Evolutionary conservation across 1,140 invertebrate genomes (phyloP), one percentile per base, ranked within the genome.

Genomic region (Cotesia glomerata): DNA sequence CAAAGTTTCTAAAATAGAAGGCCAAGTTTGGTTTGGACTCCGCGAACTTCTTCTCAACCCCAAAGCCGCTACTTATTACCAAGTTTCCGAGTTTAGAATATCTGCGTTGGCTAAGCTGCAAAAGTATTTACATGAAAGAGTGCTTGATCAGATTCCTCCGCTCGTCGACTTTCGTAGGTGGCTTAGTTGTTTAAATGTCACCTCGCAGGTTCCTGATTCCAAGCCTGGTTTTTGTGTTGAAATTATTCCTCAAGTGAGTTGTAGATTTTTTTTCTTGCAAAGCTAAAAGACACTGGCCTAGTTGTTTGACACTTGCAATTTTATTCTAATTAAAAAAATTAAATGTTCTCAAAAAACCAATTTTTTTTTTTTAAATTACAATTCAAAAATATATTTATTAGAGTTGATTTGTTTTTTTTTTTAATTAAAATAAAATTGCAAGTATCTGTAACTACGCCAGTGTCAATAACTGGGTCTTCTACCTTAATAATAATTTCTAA

Each of bases 141-240:
- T 93, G 9, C 71, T 95, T 45, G 94, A 95, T 80, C 94, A 95
- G 85, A 84, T 95, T 68, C 89, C 93, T 1, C 92, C 93, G 9
- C 81, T 95, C 3, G 87, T 90, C 7, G 93, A 95, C 56, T 83
- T 95, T 4, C 92, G 93, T 82, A 88, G 90, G 81, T 94, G 91
- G 84, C 83, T 95, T 32, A 88, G 88, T 75, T 87, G 89, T 73
- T 70, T 90, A 34, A 84, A 83, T 13, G 71, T 89, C 5, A 77
- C 80, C 0, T 76, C 80, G 11, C 75, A 84, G 74, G 75, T 75
- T 13, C 76, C 79, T 7, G 82, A 75, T 26, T 69, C 75, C 9
- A 79, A 84, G 74, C 78, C 73, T 58, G 83, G 82, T 45, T 75
- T 90, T 65, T 76, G 89, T 16, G 79, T 93, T 2, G 92, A 93